Percentiles rank a stretch among this genome's conserved stretches.
These are phyloP conservation scores for Scaptomyza hsui DNA, from an alignment of 1,140 invertebrate genomes.

Conservation along the genomic window DNA sequence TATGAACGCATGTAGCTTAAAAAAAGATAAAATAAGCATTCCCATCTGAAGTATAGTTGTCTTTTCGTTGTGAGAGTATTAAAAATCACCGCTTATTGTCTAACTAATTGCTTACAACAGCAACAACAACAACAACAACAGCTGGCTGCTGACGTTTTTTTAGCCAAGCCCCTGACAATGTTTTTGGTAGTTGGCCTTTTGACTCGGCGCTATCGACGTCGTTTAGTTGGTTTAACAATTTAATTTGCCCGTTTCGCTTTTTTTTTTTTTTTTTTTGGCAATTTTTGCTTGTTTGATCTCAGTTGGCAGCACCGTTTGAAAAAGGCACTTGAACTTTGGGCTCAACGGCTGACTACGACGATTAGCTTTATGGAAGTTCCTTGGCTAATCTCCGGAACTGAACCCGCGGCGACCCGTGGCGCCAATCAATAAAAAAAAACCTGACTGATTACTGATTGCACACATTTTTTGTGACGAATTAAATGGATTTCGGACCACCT, in stretches of 20 bases:
- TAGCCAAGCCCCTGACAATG: constrained; percentile 27
- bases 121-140: constrained; percentile 10
- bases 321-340: constrained; percentile 62
- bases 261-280: constrained; percentile 8
- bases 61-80: constrained; percentile 22
- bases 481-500: not conserved
- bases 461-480: constrained; percentile 2
- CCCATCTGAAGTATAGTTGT: too few species aligned
- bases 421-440: constrained; percentile 26
- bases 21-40: constrained; percentile 26
- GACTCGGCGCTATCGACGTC: constrained; percentile 36
- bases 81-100: constrained; percentile 58
- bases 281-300: constrained; percentile 29
- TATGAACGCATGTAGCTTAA: constrained; percentile 16
- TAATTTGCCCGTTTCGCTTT: constrained; percentile 46
- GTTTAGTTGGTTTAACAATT: constrained; percentile 68
- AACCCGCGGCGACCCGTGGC: constrained; percentile 12
- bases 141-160: constrained; percentile 8
- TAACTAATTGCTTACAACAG: constrained; percentile 38
- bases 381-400: constrained; percentile 38
- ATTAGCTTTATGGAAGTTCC: constrained; percentile 15
- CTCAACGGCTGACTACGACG: constrained; percentile 51
- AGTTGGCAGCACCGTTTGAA: constrained; percentile 15
- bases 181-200: constrained; percentile 32
- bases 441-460: constrained; percentile 53